phyloP scores from a whole-genome alignment of 2,888 invertebrate genomes.

The Pollenia amentaria region DNA sequence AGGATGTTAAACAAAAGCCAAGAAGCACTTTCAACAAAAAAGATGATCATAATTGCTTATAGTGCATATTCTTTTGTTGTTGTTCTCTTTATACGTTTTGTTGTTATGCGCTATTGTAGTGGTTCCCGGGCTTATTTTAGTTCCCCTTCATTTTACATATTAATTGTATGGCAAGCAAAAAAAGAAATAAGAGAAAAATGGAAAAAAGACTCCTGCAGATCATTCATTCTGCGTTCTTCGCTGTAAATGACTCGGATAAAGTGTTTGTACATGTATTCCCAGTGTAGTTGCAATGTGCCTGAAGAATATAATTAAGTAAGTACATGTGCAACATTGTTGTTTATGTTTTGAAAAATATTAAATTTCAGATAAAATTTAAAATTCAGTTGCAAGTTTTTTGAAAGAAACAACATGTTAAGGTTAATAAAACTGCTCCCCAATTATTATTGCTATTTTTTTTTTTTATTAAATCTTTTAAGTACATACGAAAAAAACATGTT shows the following conservation, averaged over 20 bases:
- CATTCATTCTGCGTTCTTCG: conserved; percentile 5
- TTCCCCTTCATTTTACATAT: not conserved
- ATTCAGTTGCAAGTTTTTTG: not conserved
- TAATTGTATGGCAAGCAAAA: conserved; percentile 4
- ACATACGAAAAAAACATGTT: not conserved
- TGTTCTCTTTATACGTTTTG: not conserved
- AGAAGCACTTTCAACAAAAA: conserved; percentile 33
- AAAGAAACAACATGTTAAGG: conserved; percentile 24
- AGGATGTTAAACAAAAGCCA: conserved; percentile 41
- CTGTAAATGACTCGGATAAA: conserved; percentile 25
- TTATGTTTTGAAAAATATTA: conserved; percentile 25
- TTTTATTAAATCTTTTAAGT: not conserved
- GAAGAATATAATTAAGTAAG: conserved; percentile 11
- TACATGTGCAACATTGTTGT: conserved; percentile 47
- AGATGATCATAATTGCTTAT: conserved; percentile 23
- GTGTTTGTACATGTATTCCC: not conserved
- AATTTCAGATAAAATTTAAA: conserved; percentile 35
- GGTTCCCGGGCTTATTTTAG: conserved; percentile 1
- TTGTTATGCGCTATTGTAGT: not conserved
- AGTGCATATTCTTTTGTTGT: not conserved
- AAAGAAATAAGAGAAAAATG: not conserved
- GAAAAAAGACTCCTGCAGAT: conserved; percentile 25
- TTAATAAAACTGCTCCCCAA: conserved; percentile 17
- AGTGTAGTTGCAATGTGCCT: not conserved
- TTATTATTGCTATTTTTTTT: not conserved